A percentile compares a stretch with the other conserved stretches of the same genome.
phyloP scores from a whole-genome alignment of 2,113 vertebrate species.

The Anser brachyrhynchus region DNA sequence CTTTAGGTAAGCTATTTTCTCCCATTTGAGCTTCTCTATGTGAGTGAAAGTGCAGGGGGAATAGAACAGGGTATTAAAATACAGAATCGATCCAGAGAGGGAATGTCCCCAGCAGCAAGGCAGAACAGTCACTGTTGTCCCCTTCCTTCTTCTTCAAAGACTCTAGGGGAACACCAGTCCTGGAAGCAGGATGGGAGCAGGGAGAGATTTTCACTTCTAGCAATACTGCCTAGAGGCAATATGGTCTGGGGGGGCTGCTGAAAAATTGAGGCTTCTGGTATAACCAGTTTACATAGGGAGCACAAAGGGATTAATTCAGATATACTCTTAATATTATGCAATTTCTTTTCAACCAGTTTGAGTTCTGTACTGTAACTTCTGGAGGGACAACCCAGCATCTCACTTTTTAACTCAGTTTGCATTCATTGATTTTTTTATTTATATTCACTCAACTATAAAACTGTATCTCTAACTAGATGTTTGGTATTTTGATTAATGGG shows the following conservation, averaged over 20 bases:
- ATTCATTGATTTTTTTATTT: neutral
- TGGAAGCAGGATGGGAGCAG: neutral
- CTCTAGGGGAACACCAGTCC: neutral
- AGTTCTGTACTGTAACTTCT: neutral
- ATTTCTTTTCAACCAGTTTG: neutral
- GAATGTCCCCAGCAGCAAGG: neutral
- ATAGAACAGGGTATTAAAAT: conserved; percentile 24
- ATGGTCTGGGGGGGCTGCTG: neutral
- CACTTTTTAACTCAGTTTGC: neutral
- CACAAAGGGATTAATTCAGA: neutral
- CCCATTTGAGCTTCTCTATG: neutral
- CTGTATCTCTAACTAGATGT: neutral
- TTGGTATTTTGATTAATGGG: neutral
- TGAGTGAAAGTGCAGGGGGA: neutral
- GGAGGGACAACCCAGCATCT: neutral
- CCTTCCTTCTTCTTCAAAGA: conserved; percentile 19
- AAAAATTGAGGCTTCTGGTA: neutral
- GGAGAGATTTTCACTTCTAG: neutral
- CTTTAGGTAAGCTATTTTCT: conserved; percentile 32
- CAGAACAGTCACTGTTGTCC: neutral
- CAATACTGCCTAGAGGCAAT: neutral
- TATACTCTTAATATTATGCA: neutral
- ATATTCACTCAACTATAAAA: neutral
- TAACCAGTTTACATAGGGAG: neutral
- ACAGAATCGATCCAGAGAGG: neutral